A percentile compares a stretch with the other conserved stretches of the same genome.
These are phyloP conservation scores for Taxidea taxus DNA, from an alignment of 2,113 vertebrate species.

Conservation along the genomic window DNA sequence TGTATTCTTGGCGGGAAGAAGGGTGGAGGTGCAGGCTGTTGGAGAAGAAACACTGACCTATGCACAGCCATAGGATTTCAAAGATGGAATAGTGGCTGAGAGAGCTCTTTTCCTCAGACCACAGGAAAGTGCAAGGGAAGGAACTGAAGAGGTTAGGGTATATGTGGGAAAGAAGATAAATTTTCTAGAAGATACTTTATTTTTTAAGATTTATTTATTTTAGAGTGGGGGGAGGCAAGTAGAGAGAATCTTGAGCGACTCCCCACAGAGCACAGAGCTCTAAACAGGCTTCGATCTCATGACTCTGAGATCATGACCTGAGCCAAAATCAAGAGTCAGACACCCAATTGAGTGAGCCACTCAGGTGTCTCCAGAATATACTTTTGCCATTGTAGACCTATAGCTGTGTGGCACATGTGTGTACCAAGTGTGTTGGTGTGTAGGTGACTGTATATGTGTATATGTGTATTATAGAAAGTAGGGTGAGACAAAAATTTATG, in stretches of 20 bases:
- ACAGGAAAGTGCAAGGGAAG: neutral
- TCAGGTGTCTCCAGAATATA: neutral
- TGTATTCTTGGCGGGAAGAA: neutral
- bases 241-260: neutral
- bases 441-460: neutral
- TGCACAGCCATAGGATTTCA: neutral
- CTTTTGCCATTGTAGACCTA: neutral
- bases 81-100: neutral
- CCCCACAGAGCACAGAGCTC: neutral
- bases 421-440: neutral
- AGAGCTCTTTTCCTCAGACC: neutral
- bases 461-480: neutral
- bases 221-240: neutral
- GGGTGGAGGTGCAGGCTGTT: neutral
- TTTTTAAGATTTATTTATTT: neutral
- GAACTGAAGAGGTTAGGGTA: neutral
- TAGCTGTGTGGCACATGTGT: neutral
- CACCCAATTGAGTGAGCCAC: neutral
- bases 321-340: neutral
- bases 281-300: neutral
- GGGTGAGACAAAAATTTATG: neutral
- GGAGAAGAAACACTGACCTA: neutral
- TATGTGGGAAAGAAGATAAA: neutral
- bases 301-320: neutral
- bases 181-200: neutral